phyloP scores from a whole-genome alignment of 2,113 vertebrate species.

The Nesoenas mayeri region DNA sequence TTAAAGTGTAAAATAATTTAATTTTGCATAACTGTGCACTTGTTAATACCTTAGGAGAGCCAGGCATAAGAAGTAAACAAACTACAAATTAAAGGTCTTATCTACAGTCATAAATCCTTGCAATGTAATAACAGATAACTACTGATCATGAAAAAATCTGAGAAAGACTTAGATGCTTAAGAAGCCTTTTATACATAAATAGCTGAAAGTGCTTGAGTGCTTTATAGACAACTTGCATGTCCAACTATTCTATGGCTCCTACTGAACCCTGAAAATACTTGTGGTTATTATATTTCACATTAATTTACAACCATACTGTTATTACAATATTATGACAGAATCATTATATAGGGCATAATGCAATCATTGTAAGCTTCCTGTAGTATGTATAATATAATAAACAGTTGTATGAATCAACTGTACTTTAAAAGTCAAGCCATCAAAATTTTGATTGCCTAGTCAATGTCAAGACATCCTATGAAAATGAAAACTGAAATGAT shows the following conservation, averaged over 20 bases:
- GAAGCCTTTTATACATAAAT: not conserved
- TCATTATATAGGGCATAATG: not conserved
- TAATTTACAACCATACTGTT: not conserved
- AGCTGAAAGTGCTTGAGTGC: not conserved
- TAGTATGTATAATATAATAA: not conserved
- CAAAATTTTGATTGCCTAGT: not conserved
- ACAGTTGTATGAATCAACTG: not conserved
- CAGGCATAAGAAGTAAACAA: not conserved
- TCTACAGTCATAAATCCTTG: not conserved
- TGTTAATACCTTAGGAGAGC: not conserved
- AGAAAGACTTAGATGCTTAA: not conserved
- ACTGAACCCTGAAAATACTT: not conserved
- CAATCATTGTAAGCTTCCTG: not conserved
- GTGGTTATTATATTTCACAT: not conserved
- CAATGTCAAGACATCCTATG: not conserved
- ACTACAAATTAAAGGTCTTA: not conserved
- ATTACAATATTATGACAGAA: not conserved
- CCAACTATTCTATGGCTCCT: not conserved
- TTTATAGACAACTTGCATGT: not conserved
- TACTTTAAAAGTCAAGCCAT: not conserved
- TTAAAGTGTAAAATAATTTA: not conserved
- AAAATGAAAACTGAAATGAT: not conserved
- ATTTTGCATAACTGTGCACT: not conserved
- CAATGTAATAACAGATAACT: not conserved
- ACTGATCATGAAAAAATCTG: not conserved